phyloP scores from a whole-genome alignment of 2,113 vertebrate species.

The Peromyscus maniculatus region DNA sequence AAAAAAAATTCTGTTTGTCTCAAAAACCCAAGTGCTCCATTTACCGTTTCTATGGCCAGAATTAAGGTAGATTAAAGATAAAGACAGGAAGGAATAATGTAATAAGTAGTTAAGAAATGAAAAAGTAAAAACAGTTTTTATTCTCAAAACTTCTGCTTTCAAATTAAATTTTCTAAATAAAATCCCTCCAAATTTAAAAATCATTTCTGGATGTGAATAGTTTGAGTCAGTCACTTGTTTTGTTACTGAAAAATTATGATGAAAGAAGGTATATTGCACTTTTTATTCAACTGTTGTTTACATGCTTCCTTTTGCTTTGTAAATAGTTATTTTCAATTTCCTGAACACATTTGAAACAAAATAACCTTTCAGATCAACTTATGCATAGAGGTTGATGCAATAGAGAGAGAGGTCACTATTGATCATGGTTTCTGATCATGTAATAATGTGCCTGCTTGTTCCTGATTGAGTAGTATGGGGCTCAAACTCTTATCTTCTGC shows the following conservation, averaged over 20 bases:
- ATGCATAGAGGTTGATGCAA: constrained; percentile 29
- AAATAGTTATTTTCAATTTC: background rate
- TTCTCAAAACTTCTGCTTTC: background rate
- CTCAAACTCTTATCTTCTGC: background rate
- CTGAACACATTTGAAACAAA: constrained; percentile 1
- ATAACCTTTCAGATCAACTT: constrained; percentile 30
- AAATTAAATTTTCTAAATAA: background rate
- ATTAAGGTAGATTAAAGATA: background rate
- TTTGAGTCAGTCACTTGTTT: background rate
- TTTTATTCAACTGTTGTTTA: background rate
- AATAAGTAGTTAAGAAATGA: background rate
- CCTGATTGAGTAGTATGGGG: background rate
- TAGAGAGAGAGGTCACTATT: constrained; percentile 34
- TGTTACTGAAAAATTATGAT: background rate
- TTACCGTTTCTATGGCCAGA: constrained; percentile 22
- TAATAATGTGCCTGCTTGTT: constrained; percentile 52
- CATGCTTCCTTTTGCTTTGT: background rate
- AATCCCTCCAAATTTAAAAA: background rate
- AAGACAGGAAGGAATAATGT: background rate
- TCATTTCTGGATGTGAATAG: background rate
- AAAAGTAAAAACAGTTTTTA: background rate
- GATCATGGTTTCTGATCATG: background rate
- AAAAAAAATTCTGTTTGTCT: background rate
- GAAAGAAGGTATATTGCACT: background rate
- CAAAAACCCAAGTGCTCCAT: background rate